These are phyloP conservation scores for Ormia ochracea DNA, from an alignment of 2,888 invertebrate genomes.

Conservation along the genomic window DNA sequence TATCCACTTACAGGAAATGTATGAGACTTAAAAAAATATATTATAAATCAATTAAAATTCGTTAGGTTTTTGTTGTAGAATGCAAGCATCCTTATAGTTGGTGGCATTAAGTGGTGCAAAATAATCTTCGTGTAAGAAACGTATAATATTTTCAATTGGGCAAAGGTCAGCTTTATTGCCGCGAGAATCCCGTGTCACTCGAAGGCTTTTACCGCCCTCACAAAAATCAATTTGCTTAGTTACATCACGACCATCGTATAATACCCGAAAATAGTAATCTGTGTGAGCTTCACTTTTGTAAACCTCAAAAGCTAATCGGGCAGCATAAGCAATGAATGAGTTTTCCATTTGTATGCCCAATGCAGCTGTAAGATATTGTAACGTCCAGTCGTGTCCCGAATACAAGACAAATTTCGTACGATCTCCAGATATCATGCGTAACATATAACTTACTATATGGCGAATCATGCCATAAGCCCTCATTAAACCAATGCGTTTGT, in stretches of 20 bases:
- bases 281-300: constrained; percentile 83
- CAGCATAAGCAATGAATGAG: constrained; percentile 89
- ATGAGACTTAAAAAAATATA: not conserved
- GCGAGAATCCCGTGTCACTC: constrained; percentile 77
- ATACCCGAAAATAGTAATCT: constrained; percentile 87
- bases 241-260: constrained; percentile 91
- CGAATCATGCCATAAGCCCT: constrained; percentile 89
- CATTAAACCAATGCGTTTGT: constrained; percentile 83
- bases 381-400: constrained; percentile 94
- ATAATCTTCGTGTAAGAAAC: constrained; percentile 92
- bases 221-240: constrained; percentile 90
- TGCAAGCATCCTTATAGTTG: constrained; percentile 91
- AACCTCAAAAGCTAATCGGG: constrained; percentile 91
- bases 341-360: constrained; percentile 80
- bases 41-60: constrained; percentile 69
- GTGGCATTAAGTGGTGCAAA: constrained; percentile 89
- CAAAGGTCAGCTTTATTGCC: constrained; percentile 82
- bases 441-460: constrained; percentile 88
- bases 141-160: constrained; percentile 90
- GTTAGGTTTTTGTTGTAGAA: constrained; percentile 74
- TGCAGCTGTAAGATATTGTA: constrained; percentile 89
- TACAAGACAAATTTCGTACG: constrained; percentile 87
- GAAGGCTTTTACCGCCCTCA: constrained; percentile 79
- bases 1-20: not conserved
- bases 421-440: constrained; percentile 87